A percentile compares a stretch with the other conserved stretches of the same genome.
Conservation (phyloP, 2,888 invertebrate species). For the Acronicta psi region DNA sequence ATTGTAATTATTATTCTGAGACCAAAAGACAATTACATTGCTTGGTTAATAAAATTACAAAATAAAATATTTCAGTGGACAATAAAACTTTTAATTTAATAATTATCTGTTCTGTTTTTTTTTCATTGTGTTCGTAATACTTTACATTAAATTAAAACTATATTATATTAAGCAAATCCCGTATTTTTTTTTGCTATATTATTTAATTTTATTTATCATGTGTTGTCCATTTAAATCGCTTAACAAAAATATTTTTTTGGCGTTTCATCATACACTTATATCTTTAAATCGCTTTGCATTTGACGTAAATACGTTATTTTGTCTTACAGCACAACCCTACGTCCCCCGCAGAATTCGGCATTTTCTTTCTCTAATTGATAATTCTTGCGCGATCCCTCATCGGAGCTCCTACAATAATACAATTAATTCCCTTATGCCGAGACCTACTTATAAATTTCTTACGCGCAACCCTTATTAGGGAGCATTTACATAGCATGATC, state of each 20-base stretch:
- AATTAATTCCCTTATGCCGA: constrained; percentile 87
- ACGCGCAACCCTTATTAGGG: constrained; percentile 70
- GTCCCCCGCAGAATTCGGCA: constrained; percentile 55
- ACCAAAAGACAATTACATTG: neutral
- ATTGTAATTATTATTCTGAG: neutral
- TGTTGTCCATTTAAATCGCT: neutral
- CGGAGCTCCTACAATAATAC: constrained; percentile 83
- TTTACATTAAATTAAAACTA: neutral
- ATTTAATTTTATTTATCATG: neutral
- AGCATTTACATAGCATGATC: constrained; percentile 59
- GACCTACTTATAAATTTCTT: constrained; percentile 83
- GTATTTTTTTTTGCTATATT: neutral
- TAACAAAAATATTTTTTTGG: neutral
- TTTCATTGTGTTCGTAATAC: no score
- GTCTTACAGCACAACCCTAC: constrained; percentile 50
- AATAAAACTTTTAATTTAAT: no score
- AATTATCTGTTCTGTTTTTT: no score
- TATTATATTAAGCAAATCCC: neutral
- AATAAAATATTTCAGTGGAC: neutral
- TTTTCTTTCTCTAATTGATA: constrained; percentile 87
- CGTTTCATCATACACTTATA: neutral
- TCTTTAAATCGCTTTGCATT: neutral
- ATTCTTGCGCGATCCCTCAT: constrained; percentile 87
- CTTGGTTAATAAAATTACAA: neutral
- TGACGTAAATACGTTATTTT: constrained; percentile 6